Percentiles rank a stretch among this genome's conserved stretches.
Evolutionary conservation across 2,113 vertebrate species (phyloP).

Genomic region (Pluvialis apricaria): DNA sequence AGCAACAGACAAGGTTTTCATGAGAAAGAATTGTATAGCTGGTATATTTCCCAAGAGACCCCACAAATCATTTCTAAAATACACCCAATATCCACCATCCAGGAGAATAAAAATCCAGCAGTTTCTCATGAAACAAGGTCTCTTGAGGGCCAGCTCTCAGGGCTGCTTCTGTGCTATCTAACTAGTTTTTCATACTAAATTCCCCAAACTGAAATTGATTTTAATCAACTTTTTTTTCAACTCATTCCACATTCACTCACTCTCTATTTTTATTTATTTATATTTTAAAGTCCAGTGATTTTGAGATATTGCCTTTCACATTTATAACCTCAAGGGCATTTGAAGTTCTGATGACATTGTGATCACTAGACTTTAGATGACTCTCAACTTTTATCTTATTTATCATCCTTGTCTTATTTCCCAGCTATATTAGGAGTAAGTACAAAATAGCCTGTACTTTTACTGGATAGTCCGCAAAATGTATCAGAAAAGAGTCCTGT

Average conservation of each 20-base stretch:
- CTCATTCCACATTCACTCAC: background rate
- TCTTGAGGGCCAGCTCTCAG: background rate
- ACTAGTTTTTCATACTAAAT: conserved; percentile 8
- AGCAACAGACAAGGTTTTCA: background rate
- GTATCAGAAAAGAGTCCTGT: conserved; percentile 16
- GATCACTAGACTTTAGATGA: conserved; percentile 22
- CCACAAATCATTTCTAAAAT: conserved; percentile 32
- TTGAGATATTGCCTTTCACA: conserved; percentile 35
- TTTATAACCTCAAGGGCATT: conserved; percentile 49
- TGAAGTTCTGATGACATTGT: conserved; percentile 19
- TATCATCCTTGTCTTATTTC: conserved; percentile 63
- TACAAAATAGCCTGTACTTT: conserved; percentile 19
- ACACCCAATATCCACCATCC: background rate
- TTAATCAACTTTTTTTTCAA: conserved; percentile 10
- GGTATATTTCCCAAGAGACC: conserved; percentile 2
- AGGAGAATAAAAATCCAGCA: background rate
- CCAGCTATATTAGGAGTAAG: conserved; percentile 44
- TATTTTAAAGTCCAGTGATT: conserved; percentile 26
- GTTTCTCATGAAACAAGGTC: conserved; percentile 26
- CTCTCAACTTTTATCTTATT: conserved; percentile 42
- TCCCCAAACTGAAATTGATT: conserved; percentile 32
- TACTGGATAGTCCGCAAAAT: background rate
- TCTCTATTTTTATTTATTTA: conserved; percentile 40
- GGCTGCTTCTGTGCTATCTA: background rate
- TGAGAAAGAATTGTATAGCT: background rate